Evolutionary conservation across 2,797 vertebrate species (phyloP).

Genomic region (Tokudaia muenninki): DNA sequence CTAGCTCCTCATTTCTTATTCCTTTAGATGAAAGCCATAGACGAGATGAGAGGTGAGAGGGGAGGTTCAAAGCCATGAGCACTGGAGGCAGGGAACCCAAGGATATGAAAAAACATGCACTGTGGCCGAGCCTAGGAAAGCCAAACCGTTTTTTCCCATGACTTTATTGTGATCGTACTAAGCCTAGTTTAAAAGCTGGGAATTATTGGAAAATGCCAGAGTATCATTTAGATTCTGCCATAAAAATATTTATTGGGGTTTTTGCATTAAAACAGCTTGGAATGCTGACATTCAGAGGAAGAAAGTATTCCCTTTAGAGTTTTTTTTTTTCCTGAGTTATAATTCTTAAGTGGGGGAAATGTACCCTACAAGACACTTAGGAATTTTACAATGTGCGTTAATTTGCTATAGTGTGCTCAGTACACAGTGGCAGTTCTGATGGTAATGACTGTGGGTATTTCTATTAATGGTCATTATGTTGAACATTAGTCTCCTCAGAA

Average conservation of each 20-base stretch:
- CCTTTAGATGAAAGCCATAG: neutral
- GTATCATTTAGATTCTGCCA: slow-evolving; percentile 59
- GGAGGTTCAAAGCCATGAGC: neutral
- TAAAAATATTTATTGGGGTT: slow-evolving; percentile 74
- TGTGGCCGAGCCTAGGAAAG: neutral
- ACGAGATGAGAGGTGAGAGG: neutral
- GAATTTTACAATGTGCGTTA: slow-evolving; percentile 72
- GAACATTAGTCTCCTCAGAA: slow-evolving; percentile 66
- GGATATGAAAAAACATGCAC: neutral
- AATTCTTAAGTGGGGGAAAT: slow-evolving; percentile 70
- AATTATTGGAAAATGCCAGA: slow-evolving; percentile 35
- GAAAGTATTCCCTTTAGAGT: slow-evolving; percentile 55
- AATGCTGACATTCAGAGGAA: slow-evolving; percentile 65
- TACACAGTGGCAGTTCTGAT: slow-evolving; percentile 58
- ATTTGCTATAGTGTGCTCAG: slow-evolving; percentile 52
- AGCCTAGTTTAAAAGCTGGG: slow-evolving; percentile 48
- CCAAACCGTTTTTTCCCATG: neutral
- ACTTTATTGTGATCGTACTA: neutral
- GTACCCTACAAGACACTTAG: slow-evolving; percentile 63
- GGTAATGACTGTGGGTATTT: slow-evolving; percentile 57
- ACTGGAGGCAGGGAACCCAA: neutral
- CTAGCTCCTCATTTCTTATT: neutral
- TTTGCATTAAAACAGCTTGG: slow-evolving; percentile 58
- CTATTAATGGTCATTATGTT: slow-evolving; percentile 73
- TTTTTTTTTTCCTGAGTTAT: slow-evolving; percentile 65